Percentiles rank a stretch among this genome's conserved stretches.
These are phyloP conservation scores for Caenorhabditis wallacei DNA, from an alignment of 2,888 invertebrate species.

Conservation along the genomic window DNA sequence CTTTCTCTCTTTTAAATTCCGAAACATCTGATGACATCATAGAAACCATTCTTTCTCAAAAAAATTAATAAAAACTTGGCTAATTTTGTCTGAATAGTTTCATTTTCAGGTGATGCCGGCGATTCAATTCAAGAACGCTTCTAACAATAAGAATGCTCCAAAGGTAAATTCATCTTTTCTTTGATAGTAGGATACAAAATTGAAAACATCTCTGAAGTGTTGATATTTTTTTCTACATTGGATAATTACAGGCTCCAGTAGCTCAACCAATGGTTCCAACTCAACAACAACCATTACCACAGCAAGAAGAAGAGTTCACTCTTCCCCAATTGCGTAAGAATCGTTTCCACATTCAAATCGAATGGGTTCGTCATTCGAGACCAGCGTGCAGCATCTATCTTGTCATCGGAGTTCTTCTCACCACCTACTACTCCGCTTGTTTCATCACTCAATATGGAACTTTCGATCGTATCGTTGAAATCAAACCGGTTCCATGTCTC, in stretches of 20 bases:
- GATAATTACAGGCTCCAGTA: background rate
- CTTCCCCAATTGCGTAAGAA: conserved; percentile 24
- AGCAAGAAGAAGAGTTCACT: background rate
- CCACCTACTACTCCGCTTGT: conserved; percentile 34
- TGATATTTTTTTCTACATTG: background rate
- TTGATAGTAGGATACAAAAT: too few species aligned
- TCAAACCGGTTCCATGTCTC: conserved; percentile 12
- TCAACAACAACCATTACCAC: background rate
- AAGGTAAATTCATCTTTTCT: conserved; percentile 43
- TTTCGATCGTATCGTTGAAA: background rate
- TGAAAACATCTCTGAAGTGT: too few species aligned
- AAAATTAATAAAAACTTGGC: too few species aligned
- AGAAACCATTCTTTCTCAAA: too few species aligned
- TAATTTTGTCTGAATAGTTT: too few species aligned
- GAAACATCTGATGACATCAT: too few species aligned
- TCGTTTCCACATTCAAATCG: conserved; percentile 24
- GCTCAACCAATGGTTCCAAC: background rate
- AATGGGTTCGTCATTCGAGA: conserved; percentile 37
- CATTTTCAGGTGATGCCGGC: too few species aligned
- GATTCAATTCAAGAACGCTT: conserved; percentile 25
- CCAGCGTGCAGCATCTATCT: conserved; percentile 9
- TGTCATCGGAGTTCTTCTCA: conserved; percentile 13
- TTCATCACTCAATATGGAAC: conserved; percentile 35
- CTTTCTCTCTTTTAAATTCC: too few species aligned
- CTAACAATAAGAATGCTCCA: conserved; percentile 1